Evolutionary conservation across 64 coral and sea anemone species (phyloP).

Genomic region (Acropora yongei): DNA sequence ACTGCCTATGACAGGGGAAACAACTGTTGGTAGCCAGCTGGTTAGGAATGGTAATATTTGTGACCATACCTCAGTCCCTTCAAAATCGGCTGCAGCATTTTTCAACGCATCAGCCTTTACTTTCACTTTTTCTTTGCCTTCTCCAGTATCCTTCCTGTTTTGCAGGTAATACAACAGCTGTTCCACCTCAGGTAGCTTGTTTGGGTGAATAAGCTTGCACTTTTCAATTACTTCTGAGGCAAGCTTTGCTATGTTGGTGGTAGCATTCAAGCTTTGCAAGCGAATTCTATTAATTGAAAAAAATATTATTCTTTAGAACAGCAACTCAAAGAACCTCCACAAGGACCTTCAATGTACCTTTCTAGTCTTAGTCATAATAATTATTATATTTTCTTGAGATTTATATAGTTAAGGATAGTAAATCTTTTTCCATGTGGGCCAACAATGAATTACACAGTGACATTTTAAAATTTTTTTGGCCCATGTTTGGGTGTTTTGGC

Average conservation of each 20-base stretch:
- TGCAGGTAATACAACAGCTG: constrained; percentile 96
- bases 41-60: neutral
- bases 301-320: neutral
- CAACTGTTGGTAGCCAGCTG: too few species aligned
- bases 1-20: too few species aligned
- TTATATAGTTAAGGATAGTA: too few species aligned
- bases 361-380: too few species aligned
- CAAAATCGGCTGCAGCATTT: constrained; percentile 82
- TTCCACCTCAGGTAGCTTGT: constrained; percentile 95
- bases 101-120: constrained; percentile 55
- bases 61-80: constrained; percentile 80
- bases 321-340: too few species aligned
- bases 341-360: too few species aligned
- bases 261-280: constrained; percentile 85
- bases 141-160: constrained; percentile 82
- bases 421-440: too few species aligned
- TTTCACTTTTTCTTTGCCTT: constrained; percentile 76
- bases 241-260: constrained; percentile 86
- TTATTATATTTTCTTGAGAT: too few species aligned
- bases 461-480: too few species aligned
- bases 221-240: constrained; percentile 97
- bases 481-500: too few species aligned
- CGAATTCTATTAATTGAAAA: constrained; percentile 78
- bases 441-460: too few species aligned
- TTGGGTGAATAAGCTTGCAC: constrained; percentile 98